Evolutionary conservation across 2,113 vertebrate genomes (phyloP), one percentile per base, ranked within the genome.

Genomic region (Urocitellus parryii): DNA sequence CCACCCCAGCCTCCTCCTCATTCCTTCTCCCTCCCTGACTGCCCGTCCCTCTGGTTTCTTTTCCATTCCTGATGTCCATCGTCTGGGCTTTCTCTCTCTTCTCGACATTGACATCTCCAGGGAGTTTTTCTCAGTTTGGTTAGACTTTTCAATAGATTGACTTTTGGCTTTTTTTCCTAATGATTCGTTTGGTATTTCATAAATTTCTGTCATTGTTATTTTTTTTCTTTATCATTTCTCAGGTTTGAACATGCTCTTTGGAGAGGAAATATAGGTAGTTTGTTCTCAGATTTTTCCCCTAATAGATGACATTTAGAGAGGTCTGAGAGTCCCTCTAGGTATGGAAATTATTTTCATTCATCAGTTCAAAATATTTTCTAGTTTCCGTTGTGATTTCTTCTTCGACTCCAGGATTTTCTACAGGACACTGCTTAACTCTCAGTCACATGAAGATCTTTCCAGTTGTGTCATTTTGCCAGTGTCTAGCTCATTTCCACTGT

Each of bases 301-400:
- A 70, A 78, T 24, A 65, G 73, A 37, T 83, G n/a, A 7, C 18
- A 84, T 63, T 79, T 45, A 45, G 90, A 70, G 81, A 34, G 51
- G 8, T 72, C 45, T 48, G 86, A 58, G 65, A 87, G 37, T 83
- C 14, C 34, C 22, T 63, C 51, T 77, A 76, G 72, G 39, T 53
- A 72, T 77, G 61, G 76, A 77, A 77, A 96, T 96, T 56, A 51
- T 76, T 94, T 96, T 94, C 70, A 77, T 87, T 88, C 53, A 91
- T 94, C 63, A 78, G 72, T 83, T 72, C 70, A 83, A 91, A 94
- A 70, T 72, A 83, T 24, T 86, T 90, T 56, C 67, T 85, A 80
- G 72, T 86, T 37, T 76, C 29, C 68, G 37, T 27, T 72, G 72
- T 90, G 83, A 56, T 91, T 91, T 94, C 51, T 37, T 72, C 67